A percentile compares a stretch with the other conserved stretches of the same genome.
Conservation (phyloP, 2,888 invertebrate species). For the Plemyria rubiginata region DNA sequence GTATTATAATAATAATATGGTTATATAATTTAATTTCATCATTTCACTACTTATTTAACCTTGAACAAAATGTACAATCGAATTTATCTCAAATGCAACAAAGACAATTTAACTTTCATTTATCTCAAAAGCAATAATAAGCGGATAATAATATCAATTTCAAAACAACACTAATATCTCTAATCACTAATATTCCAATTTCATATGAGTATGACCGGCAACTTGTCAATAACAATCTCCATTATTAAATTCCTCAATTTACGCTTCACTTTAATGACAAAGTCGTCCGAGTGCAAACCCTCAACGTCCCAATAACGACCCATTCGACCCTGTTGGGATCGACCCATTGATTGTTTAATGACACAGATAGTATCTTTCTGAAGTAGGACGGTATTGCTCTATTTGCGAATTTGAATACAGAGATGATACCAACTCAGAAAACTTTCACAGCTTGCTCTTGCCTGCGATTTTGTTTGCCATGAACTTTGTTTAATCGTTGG, state of each 20-base stretch:
- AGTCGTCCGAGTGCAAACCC: constrained; percentile 42
- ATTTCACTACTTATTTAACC: too few relatives aligned
- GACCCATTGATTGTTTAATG: constrained; percentile 46
- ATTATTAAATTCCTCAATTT: constrained; percentile 39
- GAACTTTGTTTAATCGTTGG: not conserved
- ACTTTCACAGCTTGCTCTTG: not conserved
- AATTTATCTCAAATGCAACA: too few relatives aligned
- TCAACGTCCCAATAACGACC: constrained; percentile 39
- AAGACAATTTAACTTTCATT: too few relatives aligned
- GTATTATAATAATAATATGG: too few relatives aligned
- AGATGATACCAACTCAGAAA: not conserved
- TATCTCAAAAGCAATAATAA: too few relatives aligned
- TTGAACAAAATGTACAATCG: too few relatives aligned
- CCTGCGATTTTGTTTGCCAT: not conserved
- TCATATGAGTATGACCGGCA: constrained; percentile 20
- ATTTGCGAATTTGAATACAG: constrained; percentile 22
- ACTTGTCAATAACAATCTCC: constrained; percentile 39
- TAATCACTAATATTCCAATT: constrained; percentile 12
- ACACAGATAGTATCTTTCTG: constrained; percentile 36
- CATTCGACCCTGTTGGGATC: constrained; percentile 28
- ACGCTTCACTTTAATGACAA: constrained; percentile 43
- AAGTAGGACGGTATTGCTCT: constrained; percentile 24
- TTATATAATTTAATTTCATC: too few relatives aligned
- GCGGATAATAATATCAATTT: constrained; percentile 8
- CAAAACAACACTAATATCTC: constrained; percentile 9